Percentiles rank a stretch among this genome's conserved stretches.
phyloP scores from a whole-genome alignment of 2,888 invertebrate genomes.

The Crepidodera aurea region DNA sequence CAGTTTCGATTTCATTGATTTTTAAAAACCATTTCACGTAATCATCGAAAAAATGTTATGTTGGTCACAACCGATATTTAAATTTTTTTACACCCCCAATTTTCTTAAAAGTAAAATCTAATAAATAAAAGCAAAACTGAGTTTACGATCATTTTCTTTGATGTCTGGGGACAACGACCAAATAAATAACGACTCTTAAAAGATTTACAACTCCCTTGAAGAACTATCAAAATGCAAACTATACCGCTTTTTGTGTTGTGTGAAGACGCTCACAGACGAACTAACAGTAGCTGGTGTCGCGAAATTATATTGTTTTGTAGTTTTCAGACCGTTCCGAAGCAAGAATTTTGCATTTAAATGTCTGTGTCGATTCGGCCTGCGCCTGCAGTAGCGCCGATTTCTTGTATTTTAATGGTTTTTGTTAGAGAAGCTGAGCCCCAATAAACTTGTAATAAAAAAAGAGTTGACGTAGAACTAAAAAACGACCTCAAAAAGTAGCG shows the following conservation, averaged over 20 bases:
- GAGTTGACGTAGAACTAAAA: no score
- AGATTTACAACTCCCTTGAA: slow-evolving; percentile 26
- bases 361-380: background rate
- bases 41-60: no score
- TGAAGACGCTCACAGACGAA: slow-evolving; percentile 4
- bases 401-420: background rate
- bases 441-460: no score
- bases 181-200: slow-evolving; percentile 21
- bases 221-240: slow-evolving; percentile 27
- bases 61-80: no score
- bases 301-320: slow-evolving; percentile 25
- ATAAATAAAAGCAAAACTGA: background rate
- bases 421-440: no score
- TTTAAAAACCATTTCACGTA: no score
- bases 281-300: slow-evolving; percentile 19
- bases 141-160: slow-evolving; percentile 8
- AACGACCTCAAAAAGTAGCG: no score
- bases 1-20: no score
- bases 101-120: background rate
- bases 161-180: slow-evolving; percentile 18
- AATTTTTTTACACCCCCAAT: background rate
- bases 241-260: slow-evolving; percentile 17
- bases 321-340: background rate
- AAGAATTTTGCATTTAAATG: slow-evolving; percentile 17
- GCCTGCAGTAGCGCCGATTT: background rate